A percentile compares a stretch with the other conserved stretches of the same genome.
Evolutionary conservation across 2,888 invertebrate species (phyloP).

Genomic region (Drosophila prolongata): DNA sequence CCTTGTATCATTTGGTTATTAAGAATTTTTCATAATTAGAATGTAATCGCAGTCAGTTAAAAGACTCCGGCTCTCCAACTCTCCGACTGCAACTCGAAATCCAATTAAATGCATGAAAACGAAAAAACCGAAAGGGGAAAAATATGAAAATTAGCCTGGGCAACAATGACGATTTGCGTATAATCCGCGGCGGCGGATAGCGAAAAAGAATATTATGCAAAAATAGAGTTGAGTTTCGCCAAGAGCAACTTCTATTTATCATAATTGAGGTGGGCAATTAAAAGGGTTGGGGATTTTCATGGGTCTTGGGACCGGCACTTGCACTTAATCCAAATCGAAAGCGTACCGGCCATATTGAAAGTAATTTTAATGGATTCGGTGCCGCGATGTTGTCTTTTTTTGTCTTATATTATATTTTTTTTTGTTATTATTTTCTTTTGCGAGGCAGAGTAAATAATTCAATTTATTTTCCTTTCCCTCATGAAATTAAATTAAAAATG

Average conservation of each 20-base stretch:
- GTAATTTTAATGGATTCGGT: slow-evolving; percentile 64
- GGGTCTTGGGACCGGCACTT: slow-evolving; percentile 2
- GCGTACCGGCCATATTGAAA: slow-evolving; percentile 27
- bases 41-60: slow-evolving; percentile 56
- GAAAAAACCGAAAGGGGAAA: slow-evolving; percentile 46
- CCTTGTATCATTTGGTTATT: slow-evolving; percentile 61
- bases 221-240: slow-evolving; percentile 21
- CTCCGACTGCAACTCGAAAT: slow-evolving; percentile 20
- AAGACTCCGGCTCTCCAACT: slow-evolving; percentile 23
- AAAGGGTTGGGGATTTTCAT: slow-evolving; percentile 25
- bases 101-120: slow-evolving; percentile 72
- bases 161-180: slow-evolving; percentile 68
- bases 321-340: slow-evolving; percentile 68
- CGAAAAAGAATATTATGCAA: slow-evolving; percentile 62
- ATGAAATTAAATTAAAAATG: slow-evolving; percentile 74
- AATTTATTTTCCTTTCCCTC: slow-evolving; percentile 38
- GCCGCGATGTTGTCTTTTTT: slow-evolving; percentile 39
- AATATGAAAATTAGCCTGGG: slow-evolving; percentile 38
- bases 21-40: slow-evolving; percentile 65
- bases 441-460: slow-evolving; percentile 52
- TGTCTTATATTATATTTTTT: slow-evolving; percentile 22
- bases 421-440: background rate
- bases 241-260: slow-evolving; percentile 48
- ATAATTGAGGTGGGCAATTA: slow-evolving; percentile 71
- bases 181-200: slow-evolving; percentile 56